Percentiles rank a stretch among this genome's conserved stretches.
Conservation (phyloP, 2,888 invertebrate species). For the Andricus curvator region DNA sequence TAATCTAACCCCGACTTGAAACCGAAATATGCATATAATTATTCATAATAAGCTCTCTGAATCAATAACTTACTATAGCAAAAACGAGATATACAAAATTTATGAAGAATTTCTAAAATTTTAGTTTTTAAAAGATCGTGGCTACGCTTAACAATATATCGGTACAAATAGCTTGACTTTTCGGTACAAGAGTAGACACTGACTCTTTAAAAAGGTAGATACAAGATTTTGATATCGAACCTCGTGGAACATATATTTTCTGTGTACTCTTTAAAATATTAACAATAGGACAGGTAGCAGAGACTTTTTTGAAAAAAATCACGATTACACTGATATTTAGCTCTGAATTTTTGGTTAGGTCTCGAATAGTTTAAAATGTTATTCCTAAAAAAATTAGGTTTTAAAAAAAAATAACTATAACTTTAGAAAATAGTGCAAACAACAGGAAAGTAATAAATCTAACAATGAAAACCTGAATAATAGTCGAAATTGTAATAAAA, state of each 20-base stretch:
- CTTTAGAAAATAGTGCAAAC: not conserved
- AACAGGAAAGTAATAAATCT: not conserved
- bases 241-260: not conserved
- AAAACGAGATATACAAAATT: no score
- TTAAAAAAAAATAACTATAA: not conserved
- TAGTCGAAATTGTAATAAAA: not conserved
- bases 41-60: not conserved
- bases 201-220: not conserved
- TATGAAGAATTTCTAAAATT: not conserved
- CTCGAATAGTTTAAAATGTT: not conserved
- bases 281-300: not conserved
- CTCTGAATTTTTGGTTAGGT: not conserved
- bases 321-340: not conserved
- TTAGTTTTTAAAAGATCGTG: not conserved
- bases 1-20: not conserved
- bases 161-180: no score
- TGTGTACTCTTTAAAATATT: not conserved
- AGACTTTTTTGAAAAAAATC: not conserved
- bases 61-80: no score
- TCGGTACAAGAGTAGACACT: no score
- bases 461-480: not conserved
- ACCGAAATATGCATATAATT: not conserved
- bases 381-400: not conserved
- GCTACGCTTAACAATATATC: no score
- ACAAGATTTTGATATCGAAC: not conserved